These are phyloP conservation scores for Manduca sexta DNA, from an alignment of 1,140 invertebrate genomes.

Conservation along the genomic window DNA sequence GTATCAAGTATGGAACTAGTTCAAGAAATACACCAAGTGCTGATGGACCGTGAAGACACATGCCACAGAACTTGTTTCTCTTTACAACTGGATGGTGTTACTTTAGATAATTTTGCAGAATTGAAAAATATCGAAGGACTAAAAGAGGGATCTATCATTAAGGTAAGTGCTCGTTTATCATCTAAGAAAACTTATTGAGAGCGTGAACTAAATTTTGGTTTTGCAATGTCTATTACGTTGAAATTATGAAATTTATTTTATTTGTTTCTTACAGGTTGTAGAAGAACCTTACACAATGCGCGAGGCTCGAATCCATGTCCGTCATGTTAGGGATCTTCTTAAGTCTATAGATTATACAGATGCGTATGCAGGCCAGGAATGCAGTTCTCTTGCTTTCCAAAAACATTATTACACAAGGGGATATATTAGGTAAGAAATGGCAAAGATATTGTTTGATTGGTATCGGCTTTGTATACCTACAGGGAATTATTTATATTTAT, in stretches of 20 bases:
- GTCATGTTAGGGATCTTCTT: conserved; percentile 95
- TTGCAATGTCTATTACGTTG: too few relatives aligned
- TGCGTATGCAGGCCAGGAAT: conserved; percentile 96
- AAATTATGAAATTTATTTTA: too few relatives aligned
- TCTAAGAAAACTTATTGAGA: too few relatives aligned
- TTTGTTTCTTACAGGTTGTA: conserved; percentile 82
- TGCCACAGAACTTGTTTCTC: conserved; percentile 99
- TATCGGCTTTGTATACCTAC: too few relatives aligned
- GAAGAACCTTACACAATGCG: conserved; percentile 98
- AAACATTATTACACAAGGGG: conserved; percentile 95
- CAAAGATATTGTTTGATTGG: too few relatives aligned
- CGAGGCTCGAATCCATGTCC: conserved; percentile 96
- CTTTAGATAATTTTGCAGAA: conserved; percentile 98
- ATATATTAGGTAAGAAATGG: conserved; percentile 78
- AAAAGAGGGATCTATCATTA: conserved; percentile 95
- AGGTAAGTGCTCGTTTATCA: conserved; percentile 72
- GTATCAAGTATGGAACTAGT: conserved; percentile 98
- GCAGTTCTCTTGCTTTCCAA: conserved; percentile 95
- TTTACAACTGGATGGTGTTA: conserved; percentile 93
- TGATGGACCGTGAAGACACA: conserved; percentile 98
- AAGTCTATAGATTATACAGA: conserved; percentile 95
- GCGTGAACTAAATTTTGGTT: too few relatives aligned
- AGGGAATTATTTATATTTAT: too few relatives aligned
- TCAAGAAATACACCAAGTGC: conserved; percentile 97
- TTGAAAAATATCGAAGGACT: conserved; percentile 96